Base-by-base conservation (phyloP, 2,888 invertebrate genomes). In the Pyrgus malvae region DNA sequence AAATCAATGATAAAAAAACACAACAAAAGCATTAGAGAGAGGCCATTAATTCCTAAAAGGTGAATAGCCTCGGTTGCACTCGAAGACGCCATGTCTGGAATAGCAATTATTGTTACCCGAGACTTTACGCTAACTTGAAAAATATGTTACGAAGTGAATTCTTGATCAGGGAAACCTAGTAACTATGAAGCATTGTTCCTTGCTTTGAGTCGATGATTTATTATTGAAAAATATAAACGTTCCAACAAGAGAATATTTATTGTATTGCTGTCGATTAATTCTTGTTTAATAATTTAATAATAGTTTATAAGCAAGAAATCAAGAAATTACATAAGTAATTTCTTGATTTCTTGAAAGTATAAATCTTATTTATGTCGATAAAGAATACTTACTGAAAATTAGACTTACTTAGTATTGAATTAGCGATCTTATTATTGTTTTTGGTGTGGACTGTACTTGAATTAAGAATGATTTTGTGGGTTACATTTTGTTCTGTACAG, bases 11-110 rank as follows among this genome's bases (percentile, higher is more conserved):
- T 77, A 75, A 74, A n/a, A n/a, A n/a, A 83, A 76, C 70, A 72
- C 74, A 70, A 70, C 67, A 70, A 72, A 79, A 71, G 76, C 74
- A 75, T 75, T 77, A 77, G 70, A 67, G 70, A 76, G 74, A 72
- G 74, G 64, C 80, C 78, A 83, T 86, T 85, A 83, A 80, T 83
- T 84, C 79, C 72, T 74, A 69, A 72, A n/a, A 76, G 87, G 85
- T 87, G 82, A 87, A 85, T 70, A 76, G 80, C 83, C 88, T 78
- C 72, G 67, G 67, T 63, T 64, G 69, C 68, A 69, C 68, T 75
- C 69, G 72, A 69, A 76, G 74, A 70, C 71, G 72, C 71, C 77
- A 75, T 72, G 85, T 79, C 80, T 81, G 77, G 86, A 83, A 88
- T 88, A 83, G 77, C 77, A 88, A 87, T 85, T 78, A 75, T 77